Conservation (phyloP, 2,113 vertebrate genomes). For the Brachyhypopomus gauderio region DNA sequence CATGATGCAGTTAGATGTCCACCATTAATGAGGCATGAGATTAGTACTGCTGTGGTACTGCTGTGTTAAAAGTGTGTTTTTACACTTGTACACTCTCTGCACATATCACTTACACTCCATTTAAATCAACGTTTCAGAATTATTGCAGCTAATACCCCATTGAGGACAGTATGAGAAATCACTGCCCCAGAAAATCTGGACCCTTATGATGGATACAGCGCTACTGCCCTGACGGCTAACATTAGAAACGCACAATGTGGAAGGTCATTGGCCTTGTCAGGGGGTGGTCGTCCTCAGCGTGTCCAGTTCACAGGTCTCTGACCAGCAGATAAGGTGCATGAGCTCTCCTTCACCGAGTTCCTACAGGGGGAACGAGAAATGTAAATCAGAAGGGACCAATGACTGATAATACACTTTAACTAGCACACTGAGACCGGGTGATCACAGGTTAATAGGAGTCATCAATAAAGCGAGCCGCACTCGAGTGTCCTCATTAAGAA, state of each 20-base stretch:
- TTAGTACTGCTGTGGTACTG: too few species aligned
- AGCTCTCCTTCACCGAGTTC: slow-evolving; percentile 17
- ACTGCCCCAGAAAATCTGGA: neutral
- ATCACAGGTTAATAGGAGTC: slow-evolving; percentile 6
- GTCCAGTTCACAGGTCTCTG: slow-evolving; percentile 36
- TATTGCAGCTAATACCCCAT: neutral
- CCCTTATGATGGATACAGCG: neutral
- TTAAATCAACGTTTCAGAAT: neutral
- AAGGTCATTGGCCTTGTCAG: slow-evolving; percentile 72
- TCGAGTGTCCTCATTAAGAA: slow-evolving; percentile 2
- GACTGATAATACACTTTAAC: slow-evolving; percentile 10
- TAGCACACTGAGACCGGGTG: slow-evolving; percentile 1
- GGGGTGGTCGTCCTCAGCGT: slow-evolving; percentile 54
- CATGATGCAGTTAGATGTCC: neutral
- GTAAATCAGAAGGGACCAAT: slow-evolving; percentile 19
- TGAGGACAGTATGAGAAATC: neutral
- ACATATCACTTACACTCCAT: too few species aligned
- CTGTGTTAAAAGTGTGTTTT: too few species aligned
- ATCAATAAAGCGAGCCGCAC: neutral
- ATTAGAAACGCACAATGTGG: slow-evolving; percentile 64
- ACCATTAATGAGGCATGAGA: neutral
- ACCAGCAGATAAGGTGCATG: slow-evolving; percentile 38
- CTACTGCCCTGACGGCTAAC: neutral
- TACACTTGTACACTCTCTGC: too few species aligned
- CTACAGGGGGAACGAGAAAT: slow-evolving; percentile 28